Conservation (phyloP, 1,140 invertebrate genomes). For the Drosophila prosaltans region DNA sequence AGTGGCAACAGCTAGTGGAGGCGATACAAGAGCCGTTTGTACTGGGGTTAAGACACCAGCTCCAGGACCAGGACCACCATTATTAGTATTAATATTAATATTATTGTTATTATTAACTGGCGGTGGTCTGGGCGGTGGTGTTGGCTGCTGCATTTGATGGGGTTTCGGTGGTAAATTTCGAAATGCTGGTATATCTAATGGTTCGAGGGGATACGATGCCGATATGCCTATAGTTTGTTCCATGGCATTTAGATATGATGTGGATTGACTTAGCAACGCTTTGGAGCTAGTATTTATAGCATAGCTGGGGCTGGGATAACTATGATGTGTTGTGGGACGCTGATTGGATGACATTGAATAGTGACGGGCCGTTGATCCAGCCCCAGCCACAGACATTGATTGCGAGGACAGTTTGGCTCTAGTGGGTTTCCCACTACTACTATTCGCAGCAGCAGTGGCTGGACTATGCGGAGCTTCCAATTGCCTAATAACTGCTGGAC, state of each 20-base stretch:
- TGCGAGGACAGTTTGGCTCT: slow-evolving; percentile 75
- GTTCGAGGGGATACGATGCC: slow-evolving; percentile 72
- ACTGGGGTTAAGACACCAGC: slow-evolving; percentile 31
- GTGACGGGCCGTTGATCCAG: slow-evolving; percentile 37
- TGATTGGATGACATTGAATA: slow-evolving; percentile 76
- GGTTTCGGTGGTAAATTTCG: slow-evolving; percentile 70
- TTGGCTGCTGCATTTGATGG: slow-evolving; percentile 64
- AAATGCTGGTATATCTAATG: slow-evolving; percentile 66
- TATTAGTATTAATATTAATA: slow-evolving; percentile 40
- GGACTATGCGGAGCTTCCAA: slow-evolving; percentile 63
- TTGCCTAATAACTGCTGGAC: slow-evolving; percentile 78
- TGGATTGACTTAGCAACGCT: slow-evolving; percentile 73
- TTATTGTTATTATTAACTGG: slow-evolving; percentile 52
- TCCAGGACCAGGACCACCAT: slow-evolving; percentile 15
- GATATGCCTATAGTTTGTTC: slow-evolving; percentile 74
- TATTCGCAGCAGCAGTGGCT: slow-evolving; percentile 29
- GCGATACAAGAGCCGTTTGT: slow-evolving; percentile 54
- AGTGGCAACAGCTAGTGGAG: slow-evolving; percentile 69
- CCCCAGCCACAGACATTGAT: slow-evolving; percentile 75
- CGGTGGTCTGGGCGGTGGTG: slow-evolving; percentile 82
- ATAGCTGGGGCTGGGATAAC: slow-evolving; percentile 54
- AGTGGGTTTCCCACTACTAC: slow-evolving; percentile 47
- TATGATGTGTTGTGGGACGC: slow-evolving; percentile 31
- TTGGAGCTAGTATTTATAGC: slow-evolving; percentile 56
- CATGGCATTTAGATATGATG: slow-evolving; percentile 76